These are phyloP conservation scores for Drosophila littoralis DNA, from an alignment of 1,140 invertebrate genomes.

Conservation along the genomic window DNA sequence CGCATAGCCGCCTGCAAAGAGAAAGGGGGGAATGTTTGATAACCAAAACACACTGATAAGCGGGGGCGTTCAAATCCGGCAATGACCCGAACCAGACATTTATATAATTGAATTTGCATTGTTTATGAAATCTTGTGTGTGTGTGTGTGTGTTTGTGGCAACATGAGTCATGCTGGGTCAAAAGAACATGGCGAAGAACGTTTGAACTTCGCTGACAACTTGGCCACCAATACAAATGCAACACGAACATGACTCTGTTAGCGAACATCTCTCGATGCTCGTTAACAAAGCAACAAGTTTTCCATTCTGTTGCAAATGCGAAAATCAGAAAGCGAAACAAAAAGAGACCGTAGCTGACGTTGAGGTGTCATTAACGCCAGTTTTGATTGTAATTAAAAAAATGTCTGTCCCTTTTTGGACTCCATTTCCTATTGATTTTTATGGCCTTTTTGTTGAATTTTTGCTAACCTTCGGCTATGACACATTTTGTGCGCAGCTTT, in stretches of 20 bases:
- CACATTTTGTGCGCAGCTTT: conserved; percentile 94
- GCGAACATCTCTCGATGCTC: conserved; percentile 18
- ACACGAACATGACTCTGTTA: conserved; percentile 32
- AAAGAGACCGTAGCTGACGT: conserved; percentile 25
- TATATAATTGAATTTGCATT: conserved; percentile 50
- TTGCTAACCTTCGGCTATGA: conserved; percentile 96
- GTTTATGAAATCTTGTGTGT: conserved; percentile 4
- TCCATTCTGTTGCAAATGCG: conserved; percentile 30
- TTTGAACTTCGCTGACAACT: conserved; percentile 30
- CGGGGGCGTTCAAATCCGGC: conserved; percentile 24
- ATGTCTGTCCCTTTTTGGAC: conserved; percentile 3
- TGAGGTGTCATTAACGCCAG: conserved; percentile 3
- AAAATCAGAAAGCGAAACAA: conserved; percentile 68
- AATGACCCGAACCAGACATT: conserved; percentile 20
- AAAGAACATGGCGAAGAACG: conserved; percentile 27
- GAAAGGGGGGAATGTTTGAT: conserved; percentile 48
- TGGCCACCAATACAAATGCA: conserved; percentile 23
- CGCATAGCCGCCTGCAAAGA: conserved; percentile 94
- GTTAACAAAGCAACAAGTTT: conserved; percentile 59
- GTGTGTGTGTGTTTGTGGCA: not conserved
- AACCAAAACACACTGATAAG: conserved; percentile 55
- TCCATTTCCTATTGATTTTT: conserved; percentile 67
- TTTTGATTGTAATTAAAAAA: not conserved
- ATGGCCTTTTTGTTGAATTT: conserved; percentile 11
- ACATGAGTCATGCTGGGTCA: conserved; percentile 55